These are phyloP conservation scores for Stenodema calcarata DNA, from an alignment of 2,888 invertebrate species.

Conservation along the genomic window DNA sequence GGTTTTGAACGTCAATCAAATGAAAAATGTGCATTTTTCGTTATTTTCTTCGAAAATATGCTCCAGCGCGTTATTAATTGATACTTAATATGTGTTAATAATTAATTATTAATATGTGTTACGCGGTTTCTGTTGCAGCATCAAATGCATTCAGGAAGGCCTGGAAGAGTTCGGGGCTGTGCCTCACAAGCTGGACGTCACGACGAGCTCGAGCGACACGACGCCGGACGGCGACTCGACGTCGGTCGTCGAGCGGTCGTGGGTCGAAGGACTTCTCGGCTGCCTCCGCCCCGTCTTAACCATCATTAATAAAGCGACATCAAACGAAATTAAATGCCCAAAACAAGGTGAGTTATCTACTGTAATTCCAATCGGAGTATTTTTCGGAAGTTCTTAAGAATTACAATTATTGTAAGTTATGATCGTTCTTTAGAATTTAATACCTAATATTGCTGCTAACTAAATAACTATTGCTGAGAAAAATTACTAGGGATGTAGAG, in stretches of 20 bases:
- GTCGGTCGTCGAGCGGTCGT: constrained; percentile 63
- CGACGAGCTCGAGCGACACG: constrained; percentile 37
- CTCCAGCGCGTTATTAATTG: too few species aligned
- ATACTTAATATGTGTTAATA: too few species aligned
- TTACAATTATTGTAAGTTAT: too few species aligned
- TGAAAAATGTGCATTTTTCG: too few species aligned
- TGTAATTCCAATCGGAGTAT: too few species aligned
- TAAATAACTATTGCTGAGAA: too few species aligned
- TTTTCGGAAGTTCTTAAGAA: too few species aligned
- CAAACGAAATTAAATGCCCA: constrained; percentile 71
- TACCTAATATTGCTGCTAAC: too few species aligned
- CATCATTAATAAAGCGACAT: constrained; percentile 80
- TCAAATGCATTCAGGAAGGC: constrained; percentile 72
- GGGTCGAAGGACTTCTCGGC: constrained; percentile 84
- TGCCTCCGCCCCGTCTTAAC: constrained; percentile 88
- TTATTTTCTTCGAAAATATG: too few species aligned
- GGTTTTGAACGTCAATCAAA: too few species aligned
- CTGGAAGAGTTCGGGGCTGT: constrained; percentile 65
- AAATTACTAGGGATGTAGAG: too few species aligned
- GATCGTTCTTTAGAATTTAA: too few species aligned
- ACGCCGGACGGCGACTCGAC: constrained; percentile 32
- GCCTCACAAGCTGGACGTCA: constrained; percentile 54
- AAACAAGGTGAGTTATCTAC: constrained; percentile 16
- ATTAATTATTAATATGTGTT: not conserved
- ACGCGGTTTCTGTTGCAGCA: constrained; percentile 62